Base-by-base conservation (phyloP, 1,140 invertebrate genomes). In the Spodoptera frugiperda region DNA sequence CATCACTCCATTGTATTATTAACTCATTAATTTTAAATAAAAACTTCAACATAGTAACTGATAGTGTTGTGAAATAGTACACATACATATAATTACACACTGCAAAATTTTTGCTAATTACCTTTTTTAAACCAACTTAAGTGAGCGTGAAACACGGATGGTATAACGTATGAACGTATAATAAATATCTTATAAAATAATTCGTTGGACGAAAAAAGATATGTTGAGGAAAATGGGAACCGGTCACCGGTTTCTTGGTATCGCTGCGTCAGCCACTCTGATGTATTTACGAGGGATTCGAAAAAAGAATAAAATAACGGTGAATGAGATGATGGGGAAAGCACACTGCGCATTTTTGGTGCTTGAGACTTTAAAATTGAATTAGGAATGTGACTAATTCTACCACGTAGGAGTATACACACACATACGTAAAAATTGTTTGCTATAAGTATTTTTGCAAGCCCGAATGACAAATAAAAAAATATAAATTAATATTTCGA, bases 221-320 rank as follows among this genome's bases (percentile, higher is more conserved):
- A 25, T 70, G 71, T 79, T 80, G 53, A 80, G 78, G 78, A 80
- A 80, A 80, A 80, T 61, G 70, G 14, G 11, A 55, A 74, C 67
- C 46, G 25, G 78, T 15, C 68, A 11, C 73, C 68, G n/a, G 59
- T 51, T 79, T 72, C 78, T 46, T 33, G 21, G 68, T 73, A 72
- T 67, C 44, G 51, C 19, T 67, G 77, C 57, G 3, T 74, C 70
- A 57, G 33, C 4, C 25, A 65, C 59, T 33, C n/a, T 6, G 33
- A 39, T 39, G 6, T 39, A 39, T 39, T 39, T 10, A 9, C 33
- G 33, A 39, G 33, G 9, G 9, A 39, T 39, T 39, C 9, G 5
- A 10, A 39, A 39, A 39, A 39, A 39, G 33, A 39, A 39, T 9
- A 4, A 39, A 39, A 10, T 39, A 6, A 39, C 33, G 33, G 33